A percentile compares a stretch with the other conserved stretches of the same genome.
Conservation (phyloP, 2,113 vertebrate genomes). For the Ramphastos sulfuratus region DNA sequence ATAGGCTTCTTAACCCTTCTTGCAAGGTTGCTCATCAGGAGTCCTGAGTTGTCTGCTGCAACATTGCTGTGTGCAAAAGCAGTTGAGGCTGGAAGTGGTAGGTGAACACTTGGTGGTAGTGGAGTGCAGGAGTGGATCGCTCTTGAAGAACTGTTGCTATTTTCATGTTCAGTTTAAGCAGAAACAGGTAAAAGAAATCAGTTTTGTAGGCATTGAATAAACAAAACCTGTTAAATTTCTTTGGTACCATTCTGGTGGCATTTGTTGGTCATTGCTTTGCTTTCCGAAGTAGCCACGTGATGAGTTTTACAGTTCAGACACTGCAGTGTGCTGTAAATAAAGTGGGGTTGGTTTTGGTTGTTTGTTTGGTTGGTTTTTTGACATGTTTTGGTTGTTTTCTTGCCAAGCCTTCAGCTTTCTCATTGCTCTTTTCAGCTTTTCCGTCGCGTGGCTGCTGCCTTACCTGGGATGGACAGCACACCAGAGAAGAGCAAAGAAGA, state of each 20-base stretch:
- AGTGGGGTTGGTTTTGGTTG: no score
- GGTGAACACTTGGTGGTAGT: not conserved
- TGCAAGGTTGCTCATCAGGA: not conserved
- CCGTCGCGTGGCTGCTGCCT: conserved; percentile 84
- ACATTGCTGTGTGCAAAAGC: not conserved
- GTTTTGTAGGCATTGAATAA: not conserved
- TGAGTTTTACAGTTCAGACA: accelerated
- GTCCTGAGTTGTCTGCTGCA: not conserved
- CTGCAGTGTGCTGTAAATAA: not conserved
- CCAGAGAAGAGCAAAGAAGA: conserved; percentile 90
- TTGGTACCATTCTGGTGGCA: not conserved
- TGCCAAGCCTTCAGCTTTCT: not conserved
- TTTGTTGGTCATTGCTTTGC: not conserved
- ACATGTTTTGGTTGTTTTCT: not conserved
- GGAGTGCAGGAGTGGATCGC: not conserved
- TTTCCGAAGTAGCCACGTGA: not conserved
- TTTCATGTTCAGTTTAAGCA: not conserved
- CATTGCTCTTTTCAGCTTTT: conserved; percentile 77
- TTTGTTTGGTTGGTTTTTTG: not conserved
- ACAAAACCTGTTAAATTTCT: not conserved
- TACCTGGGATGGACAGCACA: conserved; percentile 88
- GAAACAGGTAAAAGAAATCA: not conserved
- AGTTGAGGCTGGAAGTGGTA: not conserved
- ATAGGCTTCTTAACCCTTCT: not conserved
- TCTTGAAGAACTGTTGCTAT: not conserved